phyloP scores from a whole-genome alignment of 1,140 invertebrate species.

The Cydia splendana region DNA sequence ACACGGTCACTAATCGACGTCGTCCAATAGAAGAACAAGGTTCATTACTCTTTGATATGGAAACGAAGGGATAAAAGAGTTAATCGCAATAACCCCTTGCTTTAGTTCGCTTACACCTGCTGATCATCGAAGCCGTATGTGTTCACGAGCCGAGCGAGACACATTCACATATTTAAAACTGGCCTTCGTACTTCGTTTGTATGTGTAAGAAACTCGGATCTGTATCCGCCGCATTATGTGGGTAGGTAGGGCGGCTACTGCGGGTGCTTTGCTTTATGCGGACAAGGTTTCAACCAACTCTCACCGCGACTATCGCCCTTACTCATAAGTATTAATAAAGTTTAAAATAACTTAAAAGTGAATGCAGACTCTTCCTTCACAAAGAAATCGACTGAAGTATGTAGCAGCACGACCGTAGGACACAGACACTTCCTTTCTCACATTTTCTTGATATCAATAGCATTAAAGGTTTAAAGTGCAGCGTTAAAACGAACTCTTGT shows the following conservation, averaged over 20 bases:
- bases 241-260: constrained; percentile 75
- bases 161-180: constrained; percentile 73
- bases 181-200: constrained; percentile 73
- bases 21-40: constrained; percentile 75
- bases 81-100: constrained; percentile 79
- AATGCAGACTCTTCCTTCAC: constrained; percentile 56
- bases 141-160: constrained; percentile 57
- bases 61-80: constrained; percentile 80
- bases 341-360: constrained; percentile 61
- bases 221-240: constrained; percentile 77
- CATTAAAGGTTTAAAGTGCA: constrained; percentile 59
- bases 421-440: constrained; percentile 78
- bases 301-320: constrained; percentile 75
- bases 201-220: constrained; percentile 77
- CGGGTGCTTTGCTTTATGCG: constrained; percentile 72
- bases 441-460: constrained; percentile 77
- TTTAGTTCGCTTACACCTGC: constrained; percentile 77
- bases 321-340: constrained; percentile 56
- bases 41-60: constrained; percentile 80
- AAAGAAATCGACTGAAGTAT: constrained; percentile 67
- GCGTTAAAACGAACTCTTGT: constrained; percentile 70
- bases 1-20: constrained; percentile 76
- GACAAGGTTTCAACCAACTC: constrained; percentile 71
- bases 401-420: constrained; percentile 56
- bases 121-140: constrained; percentile 78